Evolutionary conservation across 30 jellyfish, hydroid and myxozoan species (phyloP), one percentile per base, ranked within the genome.

Genomic region (Nemopilema nomurai): DNA sequence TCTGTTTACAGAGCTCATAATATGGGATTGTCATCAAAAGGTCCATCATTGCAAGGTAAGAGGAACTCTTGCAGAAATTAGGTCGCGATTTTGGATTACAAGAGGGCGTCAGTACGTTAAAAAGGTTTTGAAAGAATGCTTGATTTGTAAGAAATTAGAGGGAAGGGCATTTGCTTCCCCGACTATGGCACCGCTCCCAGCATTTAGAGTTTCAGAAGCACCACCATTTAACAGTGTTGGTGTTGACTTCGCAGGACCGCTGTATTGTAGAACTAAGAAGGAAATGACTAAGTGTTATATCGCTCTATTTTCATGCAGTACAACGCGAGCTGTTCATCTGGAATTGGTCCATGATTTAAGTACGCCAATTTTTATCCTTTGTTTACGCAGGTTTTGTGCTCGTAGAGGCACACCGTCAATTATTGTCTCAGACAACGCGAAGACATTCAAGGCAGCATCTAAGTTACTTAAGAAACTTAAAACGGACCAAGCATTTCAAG

Each of bases 211-310:
- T 1, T 33, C 80, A 16, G 80, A 53, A 62, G 86, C 86, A 51
- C 83, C 77, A 50, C 87, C 90, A 1, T 81, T 81, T 49, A 63
- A 62, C 33, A 83, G 73, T 24, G 73, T 71, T 57, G 88, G 93
- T 18, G 49, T 85, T 7, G 93, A 85, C 28, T 85, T 85, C 63
- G 93, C 93, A 20, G 87, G 88, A 7, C 88, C 88, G 74, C 57
- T 85, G 28, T 52, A 29, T 28, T 17, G 16, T 7, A 85, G 63
- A 25, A 24, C 28, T 4, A 25, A 71, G 16, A 77, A 84, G 20
- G 33, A 25, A 24, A 74, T 74, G 88, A 21, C 7, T 62, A 83
- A 83, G 51, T n/a, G 66, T 57, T 85, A 85, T 62, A 85, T 74
- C 8, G 75, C 76, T 16, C 32, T 74, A 27, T 73, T 85, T 26